A percentile compares a stretch with the other conserved stretches of the same genome.
These are phyloP conservation scores for Microhierax caerulescens DNA, from an alignment of 2,797 vertebrate genomes.

Conservation along the genomic window DNA sequence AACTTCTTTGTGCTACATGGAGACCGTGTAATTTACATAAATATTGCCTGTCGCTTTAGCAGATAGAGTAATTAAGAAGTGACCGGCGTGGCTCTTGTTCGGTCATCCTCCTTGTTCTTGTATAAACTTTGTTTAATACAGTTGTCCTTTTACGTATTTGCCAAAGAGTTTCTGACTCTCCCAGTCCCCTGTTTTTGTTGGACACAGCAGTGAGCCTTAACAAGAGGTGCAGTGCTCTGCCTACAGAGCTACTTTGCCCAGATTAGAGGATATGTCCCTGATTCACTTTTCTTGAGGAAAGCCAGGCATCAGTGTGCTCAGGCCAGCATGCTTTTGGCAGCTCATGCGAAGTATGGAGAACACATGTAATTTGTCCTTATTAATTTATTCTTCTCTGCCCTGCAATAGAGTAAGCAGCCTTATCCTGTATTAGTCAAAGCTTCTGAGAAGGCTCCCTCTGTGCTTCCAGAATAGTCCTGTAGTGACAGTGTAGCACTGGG, in stretches of 20 bases:
- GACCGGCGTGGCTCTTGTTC: background rate
- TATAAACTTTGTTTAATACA: background rate
- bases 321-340: conserved; percentile 5
- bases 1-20: conserved; percentile 23
- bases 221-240: background rate
- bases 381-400: background rate
- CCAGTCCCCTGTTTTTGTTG: background rate
- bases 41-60: conserved; percentile 35
- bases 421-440: background rate
- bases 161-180: background rate
- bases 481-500: background rate
- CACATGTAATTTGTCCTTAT: conserved; percentile 20
- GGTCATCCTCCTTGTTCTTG: background rate
- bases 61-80: conserved; percentile 36
- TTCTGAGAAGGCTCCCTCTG: background rate
- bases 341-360: background rate
- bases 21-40: conserved; percentile 46
- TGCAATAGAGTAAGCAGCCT: background rate
- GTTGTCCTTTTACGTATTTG: background rate
- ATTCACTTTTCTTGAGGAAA: background rate
- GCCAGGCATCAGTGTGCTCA: background rate
- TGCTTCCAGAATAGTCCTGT: background rate
- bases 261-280: background rate
- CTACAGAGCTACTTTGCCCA: background rate
- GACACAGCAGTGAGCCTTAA: background rate